A percentile compares a stretch with the other conserved stretches of the same genome.
These are phyloP conservation scores for Ormia ochracea DNA, from an alignment of 2,888 invertebrate species.

Conservation along the genomic window DNA sequence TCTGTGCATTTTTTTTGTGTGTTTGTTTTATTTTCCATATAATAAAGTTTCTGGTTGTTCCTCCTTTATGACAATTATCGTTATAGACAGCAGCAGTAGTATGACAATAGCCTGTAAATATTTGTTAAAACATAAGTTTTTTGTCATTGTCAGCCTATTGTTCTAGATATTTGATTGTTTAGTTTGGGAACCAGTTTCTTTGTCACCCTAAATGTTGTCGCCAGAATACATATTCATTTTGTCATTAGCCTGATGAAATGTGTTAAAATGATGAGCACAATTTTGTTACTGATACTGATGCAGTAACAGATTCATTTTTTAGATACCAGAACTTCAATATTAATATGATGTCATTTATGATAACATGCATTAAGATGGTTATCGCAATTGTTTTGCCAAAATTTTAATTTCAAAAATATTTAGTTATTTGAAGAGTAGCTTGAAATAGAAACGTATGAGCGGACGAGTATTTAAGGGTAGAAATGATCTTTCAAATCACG, in stretches of 20 bases:
- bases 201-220: conserved; percentile 49
- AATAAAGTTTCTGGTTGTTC: conserved; percentile 29
- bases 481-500: too few relatives aligned
- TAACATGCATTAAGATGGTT: conserved; percentile 35
- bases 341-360: conserved; percentile 58
- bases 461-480: too few relatives aligned
- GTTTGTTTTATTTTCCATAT: neutral
- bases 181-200: conserved; percentile 54
- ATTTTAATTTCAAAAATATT: neutral
- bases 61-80: conserved; percentile 51
- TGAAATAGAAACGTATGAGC: too few relatives aligned
- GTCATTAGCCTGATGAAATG: conserved; percentile 50
- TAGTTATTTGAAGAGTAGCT: neutral
- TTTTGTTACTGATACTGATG: conserved; percentile 28
- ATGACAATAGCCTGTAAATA: conserved; percentile 54
- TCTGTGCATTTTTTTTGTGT: conserved; percentile 8
- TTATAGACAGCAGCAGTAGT: conserved; percentile 3
- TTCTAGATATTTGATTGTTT: conserved; percentile 27
- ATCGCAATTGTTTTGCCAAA: conserved; percentile 12
- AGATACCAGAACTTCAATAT: neutral
- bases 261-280: conserved; percentile 46
- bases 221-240: conserved; percentile 6
- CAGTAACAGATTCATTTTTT: neutral
- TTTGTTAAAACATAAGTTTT: conserved; percentile 59
- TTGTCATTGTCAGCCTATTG: conserved; percentile 46